Base-by-base conservation (phyloP, 2,888 invertebrate species). In the Acronicta aceris region DNA sequence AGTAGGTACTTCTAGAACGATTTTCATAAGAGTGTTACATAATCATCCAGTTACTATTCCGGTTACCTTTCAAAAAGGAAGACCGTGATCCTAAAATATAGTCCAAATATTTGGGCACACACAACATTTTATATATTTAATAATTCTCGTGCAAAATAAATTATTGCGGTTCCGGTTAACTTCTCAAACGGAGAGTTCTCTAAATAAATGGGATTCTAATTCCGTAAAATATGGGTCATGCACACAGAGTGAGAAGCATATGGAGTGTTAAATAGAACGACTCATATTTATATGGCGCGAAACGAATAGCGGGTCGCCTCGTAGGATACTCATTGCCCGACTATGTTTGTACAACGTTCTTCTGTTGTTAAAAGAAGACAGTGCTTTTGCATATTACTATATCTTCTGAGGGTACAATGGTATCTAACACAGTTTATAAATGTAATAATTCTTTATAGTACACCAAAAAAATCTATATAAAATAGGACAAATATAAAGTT, bases 191-290 rank as follows among this genome's bases (percentile, higher is more conserved):
- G 45, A 42, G 62, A 64, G 56, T 71, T 68, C 61, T 68, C 42
- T 50, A 65, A 60, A 59, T 71, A 65, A 53, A 71, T 68, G 57
- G 48, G 47, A 75, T 71, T 68, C 59, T 65, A 71, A 74, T 68
- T 59, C 68, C 40, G 36, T 75, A 41, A 74, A 65, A 68, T 74
- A 74, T 64, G 43, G 50, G 30, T n/a, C 41, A 2, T 16, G 38
- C 10, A 33, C n/a, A 45, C 42, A 15, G 71, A 64, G 42, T 33
- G 47, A 53, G 9, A 6, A 51, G 9, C 2, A n/a, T 41, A 56
- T 63, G 52, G 48, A 66, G 40, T 41, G 33, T 12, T 9, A 10
- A 36, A 5, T n/a, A 6, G 5, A 38, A n/a, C 5, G 5, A 4
- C 0, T 5, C n/a, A 13, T 6, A 13, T 38, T n/a, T 4, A n/a